These are phyloP conservation scores for Mareca penelope DNA, from an alignment of 2,797 vertebrate genomes.

Conservation along the genomic window DNA sequence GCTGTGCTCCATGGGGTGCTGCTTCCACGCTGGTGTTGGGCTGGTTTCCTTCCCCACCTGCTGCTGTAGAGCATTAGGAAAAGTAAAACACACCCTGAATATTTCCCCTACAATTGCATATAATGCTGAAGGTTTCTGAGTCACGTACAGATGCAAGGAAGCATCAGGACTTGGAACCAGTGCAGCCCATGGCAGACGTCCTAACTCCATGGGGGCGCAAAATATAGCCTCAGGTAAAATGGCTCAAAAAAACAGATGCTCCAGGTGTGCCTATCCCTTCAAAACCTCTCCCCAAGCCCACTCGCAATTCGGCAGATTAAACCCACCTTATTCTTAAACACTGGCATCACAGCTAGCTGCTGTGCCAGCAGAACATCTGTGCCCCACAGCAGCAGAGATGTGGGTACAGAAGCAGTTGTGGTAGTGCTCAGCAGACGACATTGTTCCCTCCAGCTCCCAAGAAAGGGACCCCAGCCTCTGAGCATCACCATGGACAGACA, in stretches of 20 bases:
- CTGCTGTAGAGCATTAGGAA: neutral
- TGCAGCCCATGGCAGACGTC: neutral
- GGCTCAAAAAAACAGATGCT: slow-evolving; percentile 30
- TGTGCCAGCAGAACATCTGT: neutral
- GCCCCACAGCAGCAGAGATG: neutral
- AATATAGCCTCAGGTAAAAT: neutral
- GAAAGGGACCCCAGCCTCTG: neutral
- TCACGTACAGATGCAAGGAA: neutral
- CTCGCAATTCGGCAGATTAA: neutral
- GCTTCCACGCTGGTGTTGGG: neutral
- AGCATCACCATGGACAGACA: neutral
- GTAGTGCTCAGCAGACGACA: accelerated
- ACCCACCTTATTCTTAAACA: neutral
- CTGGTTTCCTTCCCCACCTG: neutral
- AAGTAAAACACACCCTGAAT: neutral
- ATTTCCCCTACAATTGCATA: neutral
- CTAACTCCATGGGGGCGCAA: neutral
- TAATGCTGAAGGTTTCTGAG: neutral
- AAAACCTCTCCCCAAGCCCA: neutral
- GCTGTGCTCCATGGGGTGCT: accelerated
- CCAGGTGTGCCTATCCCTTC: neutral
- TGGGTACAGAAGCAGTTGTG: neutral
- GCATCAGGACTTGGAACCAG: neutral
- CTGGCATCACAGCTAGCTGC: neutral
- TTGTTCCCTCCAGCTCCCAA: neutral